A percentile compares a stretch with the other conserved stretches of the same genome.
Evolutionary conservation across 2,888 invertebrate species (phyloP).

Genomic region (Drosophila nr. medialis): DNA sequence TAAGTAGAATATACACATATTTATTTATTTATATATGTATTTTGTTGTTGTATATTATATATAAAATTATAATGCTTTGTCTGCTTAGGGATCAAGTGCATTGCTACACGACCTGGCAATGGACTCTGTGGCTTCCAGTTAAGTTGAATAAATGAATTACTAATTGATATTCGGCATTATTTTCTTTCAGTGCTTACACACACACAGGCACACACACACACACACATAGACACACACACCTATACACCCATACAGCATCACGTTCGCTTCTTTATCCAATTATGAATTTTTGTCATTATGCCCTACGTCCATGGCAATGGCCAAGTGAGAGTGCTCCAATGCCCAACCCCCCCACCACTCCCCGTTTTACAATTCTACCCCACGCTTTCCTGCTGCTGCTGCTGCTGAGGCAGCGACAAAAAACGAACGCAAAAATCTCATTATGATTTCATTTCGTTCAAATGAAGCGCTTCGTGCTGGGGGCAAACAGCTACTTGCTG

Average conservation of each 20-base stretch:
- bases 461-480: slow-evolving; percentile 76
- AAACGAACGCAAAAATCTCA: slow-evolving; percentile 78
- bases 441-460: slow-evolving; percentile 81
- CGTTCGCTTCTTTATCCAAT: slow-evolving; percentile 78
- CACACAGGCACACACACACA: slow-evolving; percentile 1
- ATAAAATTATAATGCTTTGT: too few species aligned
- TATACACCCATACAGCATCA: slow-evolving; percentile 8
- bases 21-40: not conserved
- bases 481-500: slow-evolving; percentile 48
- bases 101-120: too few species aligned
- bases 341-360: not conserved
- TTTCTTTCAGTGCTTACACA: slow-evolving; percentile 2
- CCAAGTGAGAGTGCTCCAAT: slow-evolving; percentile 32
- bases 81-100: too few species aligned
- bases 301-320: slow-evolving; percentile 69
- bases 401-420: slow-evolving; percentile 30
- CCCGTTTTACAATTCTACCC: not conserved
- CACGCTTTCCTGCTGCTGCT: not conserved
- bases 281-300: slow-evolving; percentile 80
- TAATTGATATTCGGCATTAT: not conserved
- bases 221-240: not conserved
- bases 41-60: too few species aligned
- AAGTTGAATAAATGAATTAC: not conserved
- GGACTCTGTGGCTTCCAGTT: too few species aligned
- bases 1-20: not conserved